Percentiles rank a stretch among this genome's conserved stretches.
These are phyloP conservation scores for Temnothorax longispinosus DNA, from an alignment of 1,140 invertebrate genomes.

Conservation along the genomic window DNA sequence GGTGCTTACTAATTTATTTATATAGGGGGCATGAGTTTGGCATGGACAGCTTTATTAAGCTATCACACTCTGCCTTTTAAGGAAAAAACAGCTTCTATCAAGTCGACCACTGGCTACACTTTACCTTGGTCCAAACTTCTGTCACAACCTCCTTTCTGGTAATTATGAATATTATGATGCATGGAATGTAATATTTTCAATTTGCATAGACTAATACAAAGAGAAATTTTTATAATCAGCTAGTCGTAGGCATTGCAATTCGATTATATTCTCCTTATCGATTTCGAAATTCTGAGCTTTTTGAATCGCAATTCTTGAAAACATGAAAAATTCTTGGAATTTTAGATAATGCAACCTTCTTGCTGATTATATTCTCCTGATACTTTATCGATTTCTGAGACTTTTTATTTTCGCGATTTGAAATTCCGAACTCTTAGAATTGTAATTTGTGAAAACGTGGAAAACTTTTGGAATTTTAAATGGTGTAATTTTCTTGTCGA, in stretches of 20 bases:
- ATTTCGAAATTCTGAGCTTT: neutral
- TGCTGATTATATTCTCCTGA: neutral
- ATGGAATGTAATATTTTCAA: slow-evolving; percentile 42
- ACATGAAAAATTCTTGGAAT: neutral
- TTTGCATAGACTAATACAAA: slow-evolving; percentile 28
- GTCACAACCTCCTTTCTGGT: slow-evolving; percentile 87
- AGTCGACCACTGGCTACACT: slow-evolving; percentile 74
- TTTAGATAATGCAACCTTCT: neutral
- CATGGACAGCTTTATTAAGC: slow-evolving; percentile 86
- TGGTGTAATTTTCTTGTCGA: too few species aligned
- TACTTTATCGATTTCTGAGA: neutral
- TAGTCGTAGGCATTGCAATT: neutral
- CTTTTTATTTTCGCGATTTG: neutral
- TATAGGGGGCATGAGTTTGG: slow-evolving; percentile 86
- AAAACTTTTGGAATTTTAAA: too few species aligned
- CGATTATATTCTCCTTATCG: neutral
- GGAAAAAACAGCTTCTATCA: slow-evolving; percentile 73
- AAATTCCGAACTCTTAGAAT: neutral
- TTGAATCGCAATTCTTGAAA: neutral
- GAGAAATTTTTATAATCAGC: neutral
- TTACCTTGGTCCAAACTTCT: slow-evolving; percentile 87
- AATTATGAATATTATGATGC: slow-evolving; percentile 65
- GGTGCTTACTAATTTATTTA: slow-evolving; percentile 53
- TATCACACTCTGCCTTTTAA: slow-evolving; percentile 83
- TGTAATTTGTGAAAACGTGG: neutral